Base-by-base conservation (phyloP, 2,888 invertebrate species). In the Fragum fragum region DNA sequence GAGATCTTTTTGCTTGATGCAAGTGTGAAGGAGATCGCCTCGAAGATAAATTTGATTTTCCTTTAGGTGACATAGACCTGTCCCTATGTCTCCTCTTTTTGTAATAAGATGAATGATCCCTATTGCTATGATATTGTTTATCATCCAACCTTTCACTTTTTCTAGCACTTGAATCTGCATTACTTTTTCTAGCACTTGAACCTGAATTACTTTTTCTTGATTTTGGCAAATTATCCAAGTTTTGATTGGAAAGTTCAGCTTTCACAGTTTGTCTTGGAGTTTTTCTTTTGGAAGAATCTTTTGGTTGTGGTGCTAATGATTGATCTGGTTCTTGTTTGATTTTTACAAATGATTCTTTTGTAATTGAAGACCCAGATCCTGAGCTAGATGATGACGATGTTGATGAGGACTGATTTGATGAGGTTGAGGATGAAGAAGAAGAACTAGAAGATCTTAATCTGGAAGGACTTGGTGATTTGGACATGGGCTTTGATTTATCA, bases 371-470 rank as follows among this genome's bases (percentile, higher is more conserved):
- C 26, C 36, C 26, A 16, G 55, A 72, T 47, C 57, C 55, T 63
- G 66, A 73, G 21, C 5, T 36, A 61, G 18, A 47, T 47, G 18
- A 47, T 23, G 66, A 42, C 23, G 75, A 68, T 0, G 76, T 52
- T 42, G 66, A 66, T 42, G 66, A 66, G 23, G 78, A 72, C 0
- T 73, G 57, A 28, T 42, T 42, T 53, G 79, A 70, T 61, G 55
- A 28, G 6, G 73, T 70, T 16, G 42, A 32, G 23, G 72, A 71
- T 52, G 63, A 52, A 7, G 75, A 75, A 29, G 76, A 76, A 21
- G 78, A 68, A 0, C 73, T 59, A 57, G 59, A 42, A 52, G 79
- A 70, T 61, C 47, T 23, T 36, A 63, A 69, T 14, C 14, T 11
- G 32, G 70, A 59, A 52, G 29, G 9, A 11, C 55, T 66, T 28